These are phyloP conservation scores for Gallinago undulata DNA, from an alignment of 2,113 vertebrate genomes.

Conservation along the genomic window DNA sequence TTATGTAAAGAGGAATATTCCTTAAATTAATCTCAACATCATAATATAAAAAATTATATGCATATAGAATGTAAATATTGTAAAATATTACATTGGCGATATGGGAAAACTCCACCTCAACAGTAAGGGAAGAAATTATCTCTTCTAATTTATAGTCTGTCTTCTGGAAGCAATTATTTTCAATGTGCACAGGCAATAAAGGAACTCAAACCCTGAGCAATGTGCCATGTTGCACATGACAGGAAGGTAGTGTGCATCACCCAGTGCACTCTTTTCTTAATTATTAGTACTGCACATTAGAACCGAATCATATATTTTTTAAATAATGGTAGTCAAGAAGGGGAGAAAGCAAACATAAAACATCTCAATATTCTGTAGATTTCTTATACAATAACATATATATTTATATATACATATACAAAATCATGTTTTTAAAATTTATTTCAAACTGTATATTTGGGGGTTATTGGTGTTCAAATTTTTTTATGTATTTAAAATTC, in stretches of 20 bases:
- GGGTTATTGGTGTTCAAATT: not conserved
- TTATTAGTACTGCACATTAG: not conserved
- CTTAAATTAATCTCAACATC: not conserved
- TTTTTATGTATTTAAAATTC: not conserved
- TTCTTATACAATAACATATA: not conserved
- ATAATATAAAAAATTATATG: not conserved
- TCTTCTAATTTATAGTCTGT: not conserved
- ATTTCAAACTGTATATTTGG: not conserved
- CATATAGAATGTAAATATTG: accelerated
- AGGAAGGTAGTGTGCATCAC: not conserved
- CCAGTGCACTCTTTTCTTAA: not conserved
- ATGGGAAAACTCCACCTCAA: not conserved
- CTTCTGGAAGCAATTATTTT: not conserved
- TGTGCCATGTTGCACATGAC: not conserved
- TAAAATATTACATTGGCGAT: not conserved
- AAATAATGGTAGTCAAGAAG: not conserved
- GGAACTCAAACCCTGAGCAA: not conserved
- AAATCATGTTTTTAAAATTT: not conserved
- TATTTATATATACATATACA: too few species aligned
- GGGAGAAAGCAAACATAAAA: not conserved
- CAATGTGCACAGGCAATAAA: not conserved
- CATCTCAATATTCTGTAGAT: not conserved
- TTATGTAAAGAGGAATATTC: not conserved
- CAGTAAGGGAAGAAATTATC: not conserved
- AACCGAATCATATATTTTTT: not conserved